These are phyloP conservation scores for Mastigias papua DNA, from an alignment of 30 jellyfish, hydroid and myxozoan genomes.

Conservation along the genomic window DNA sequence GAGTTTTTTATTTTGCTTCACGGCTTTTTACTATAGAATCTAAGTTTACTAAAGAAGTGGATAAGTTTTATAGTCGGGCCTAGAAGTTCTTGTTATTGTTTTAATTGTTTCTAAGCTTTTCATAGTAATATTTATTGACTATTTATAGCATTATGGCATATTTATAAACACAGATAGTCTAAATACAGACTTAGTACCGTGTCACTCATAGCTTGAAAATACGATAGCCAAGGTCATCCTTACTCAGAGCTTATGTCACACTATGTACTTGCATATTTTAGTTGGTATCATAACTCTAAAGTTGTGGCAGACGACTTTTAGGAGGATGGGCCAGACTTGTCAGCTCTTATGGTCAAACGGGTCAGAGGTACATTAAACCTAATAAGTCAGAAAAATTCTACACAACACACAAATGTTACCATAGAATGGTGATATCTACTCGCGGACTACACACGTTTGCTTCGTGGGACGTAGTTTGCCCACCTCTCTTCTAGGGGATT, in stretches of 20 bases:
- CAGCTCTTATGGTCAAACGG: too few relatives aligned
- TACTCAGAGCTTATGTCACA: neutral
- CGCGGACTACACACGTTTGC: too few relatives aligned
- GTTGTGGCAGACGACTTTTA: too few relatives aligned
- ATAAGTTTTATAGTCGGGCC: neutral
- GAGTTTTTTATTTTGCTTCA: neutral
- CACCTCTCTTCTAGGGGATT: too few relatives aligned
- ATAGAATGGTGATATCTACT: too few relatives aligned
- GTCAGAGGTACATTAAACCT: too few relatives aligned
- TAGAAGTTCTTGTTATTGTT: neutral
- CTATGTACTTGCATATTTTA: neutral
- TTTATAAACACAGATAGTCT: neutral
- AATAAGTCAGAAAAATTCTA: too few relatives aligned
- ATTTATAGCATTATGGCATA: neutral
- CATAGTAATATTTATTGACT: neutral
- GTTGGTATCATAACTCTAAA: too few relatives aligned
- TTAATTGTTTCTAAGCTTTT: neutral
- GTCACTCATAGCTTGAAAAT: neutral
- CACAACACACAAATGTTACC: too few relatives aligned
- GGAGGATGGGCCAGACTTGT: too few relatives aligned
- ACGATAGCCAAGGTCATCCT: neutral
- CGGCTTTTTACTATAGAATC: neutral
- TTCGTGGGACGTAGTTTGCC: too few relatives aligned
- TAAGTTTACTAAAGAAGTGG: neutral
- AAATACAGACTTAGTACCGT: neutral